Evolutionary conservation across 2,113 vertebrate genomes (phyloP).

Genomic region (Synodontis membranacea): DNA sequence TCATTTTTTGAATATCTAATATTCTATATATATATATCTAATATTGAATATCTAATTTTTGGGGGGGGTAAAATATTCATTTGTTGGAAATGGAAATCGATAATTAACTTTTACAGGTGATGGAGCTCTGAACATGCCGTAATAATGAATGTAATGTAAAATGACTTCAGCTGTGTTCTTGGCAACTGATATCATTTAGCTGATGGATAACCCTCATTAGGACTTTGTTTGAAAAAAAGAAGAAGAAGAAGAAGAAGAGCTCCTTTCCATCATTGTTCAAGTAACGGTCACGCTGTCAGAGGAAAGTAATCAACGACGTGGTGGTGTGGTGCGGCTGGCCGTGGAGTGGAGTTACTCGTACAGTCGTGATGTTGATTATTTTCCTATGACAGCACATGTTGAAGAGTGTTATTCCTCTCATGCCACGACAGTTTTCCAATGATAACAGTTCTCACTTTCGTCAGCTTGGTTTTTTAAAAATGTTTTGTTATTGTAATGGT

Average conservation of each 20-base stretch:
- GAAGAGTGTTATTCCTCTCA: neutral
- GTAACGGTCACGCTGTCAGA: neutral
- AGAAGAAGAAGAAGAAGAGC: neutral
- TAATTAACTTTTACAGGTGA: neutral
- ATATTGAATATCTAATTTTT: too few relatives aligned
- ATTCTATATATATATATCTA: too few relatives aligned
- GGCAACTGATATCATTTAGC: neutral
- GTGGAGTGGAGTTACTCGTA: neutral
- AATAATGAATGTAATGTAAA: neutral
- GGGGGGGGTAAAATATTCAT: neutral
- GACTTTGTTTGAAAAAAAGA: neutral
- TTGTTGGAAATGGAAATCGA: neutral
- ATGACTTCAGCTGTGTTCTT: neutral
- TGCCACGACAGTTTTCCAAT: neutral
- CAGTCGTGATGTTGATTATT: neutral
- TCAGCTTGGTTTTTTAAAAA: too few relatives aligned
- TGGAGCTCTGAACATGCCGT: neutral
- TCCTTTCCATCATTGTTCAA: neutral
- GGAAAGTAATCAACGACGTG: neutral
- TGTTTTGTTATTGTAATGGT: neutral
- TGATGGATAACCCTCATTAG: conserved; percentile 17
- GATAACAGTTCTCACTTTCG: neutral
- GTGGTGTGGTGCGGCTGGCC: neutral
- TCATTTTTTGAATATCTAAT: too few relatives aligned
- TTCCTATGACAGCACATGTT: neutral